Base-by-base conservation (phyloP, 2,113 vertebrate genomes). In the Cichladusa arquata region DNA sequence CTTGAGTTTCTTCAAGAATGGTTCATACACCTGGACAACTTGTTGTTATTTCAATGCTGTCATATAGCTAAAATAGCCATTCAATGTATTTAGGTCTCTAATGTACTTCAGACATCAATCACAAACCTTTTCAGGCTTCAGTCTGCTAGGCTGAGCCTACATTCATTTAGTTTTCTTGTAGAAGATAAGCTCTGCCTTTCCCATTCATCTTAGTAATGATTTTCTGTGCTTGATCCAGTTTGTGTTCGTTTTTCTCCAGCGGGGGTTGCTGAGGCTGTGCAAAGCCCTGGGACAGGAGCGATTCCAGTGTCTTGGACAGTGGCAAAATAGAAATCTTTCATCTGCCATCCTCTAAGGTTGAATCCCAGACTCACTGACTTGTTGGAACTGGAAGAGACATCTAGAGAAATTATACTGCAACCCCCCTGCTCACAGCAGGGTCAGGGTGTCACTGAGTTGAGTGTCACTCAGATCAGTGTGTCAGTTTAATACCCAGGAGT, bases 121-220 rank as follows among this genome's bases (percentile, higher is more conserved):
- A 83, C 31, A 85, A 88, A 69, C 48, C 71, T 85, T 96, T 85
- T 61, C 79, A 90, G 50, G 18, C 71, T 94, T 93, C 79, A 58
- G 66, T 58, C 56, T 93, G 65, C 81, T 77, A 62, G 71, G 34
- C 82, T 93, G 82, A 93, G 65, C 79, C 50, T 53, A 94, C 69
- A 67, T 93, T 95, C 82, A 73, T 95, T 86, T 93, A 50, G 82
- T 92, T 94, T 92, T 90, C 50, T 83, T 70, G 45, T 77, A 50
- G 54, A 93, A 94, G 90, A 82, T 90, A 90, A 88, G 74, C 67
- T 83, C 74, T 95, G 88, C 79, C 58, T 81, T 93, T 73, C 38
- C 23, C 82, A 90, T 95, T 96, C 54, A 47, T 94, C 92, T 94
- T 69, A 48, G 82, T 94, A 95, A 92, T 88, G 93, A 90, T 96